Percentiles rank a stretch among this genome's conserved stretches.
These are phyloP conservation scores for Thera britannica DNA, from an alignment of 2,888 invertebrate species.

Conservation along the genomic window DNA sequence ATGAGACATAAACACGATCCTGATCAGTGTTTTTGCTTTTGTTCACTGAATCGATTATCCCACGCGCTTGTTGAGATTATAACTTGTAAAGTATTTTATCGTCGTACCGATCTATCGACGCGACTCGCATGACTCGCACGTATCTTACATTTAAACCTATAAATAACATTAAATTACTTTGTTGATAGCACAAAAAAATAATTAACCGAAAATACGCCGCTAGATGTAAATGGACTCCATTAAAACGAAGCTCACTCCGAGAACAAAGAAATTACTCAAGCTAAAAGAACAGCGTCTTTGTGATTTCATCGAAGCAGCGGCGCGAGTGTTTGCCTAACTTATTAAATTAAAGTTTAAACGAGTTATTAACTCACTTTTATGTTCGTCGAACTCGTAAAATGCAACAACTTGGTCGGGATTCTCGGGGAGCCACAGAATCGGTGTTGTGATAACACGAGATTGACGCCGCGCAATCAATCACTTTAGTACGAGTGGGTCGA, in stretches of 20 bases:
- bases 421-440: conserved; percentile 52
- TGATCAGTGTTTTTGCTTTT: conserved; percentile 63
- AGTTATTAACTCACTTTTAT: conserved; percentile 34
- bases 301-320: conserved; percentile 25
- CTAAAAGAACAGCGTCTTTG: conserved; percentile 35
- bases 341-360: conserved; percentile 33
- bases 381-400: conserved; percentile 42
- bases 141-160: neutral
- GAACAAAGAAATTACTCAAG: conserved; percentile 37
- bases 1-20: conserved; percentile 60
- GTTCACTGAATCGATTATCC: conserved; percentile 72
- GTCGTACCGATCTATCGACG: conserved; percentile 59
- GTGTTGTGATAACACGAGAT: conserved; percentile 72
- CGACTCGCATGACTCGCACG: conserved; percentile 48
- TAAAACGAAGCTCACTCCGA: conserved; percentile 31
- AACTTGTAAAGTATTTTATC: conserved; percentile 61
- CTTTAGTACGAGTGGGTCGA: conserved; percentile 66
- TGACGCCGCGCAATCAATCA: conserved; percentile 78
- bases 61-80: conserved; percentile 60
- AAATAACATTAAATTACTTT: conserved; percentile 11
- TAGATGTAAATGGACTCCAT: conserved; percentile 35
- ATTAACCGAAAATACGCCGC: conserved; percentile 31
- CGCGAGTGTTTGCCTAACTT: conserved; percentile 30
- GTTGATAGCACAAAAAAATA: conserved; percentile 24
- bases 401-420: conserved; percentile 58